These are phyloP conservation scores for Drosophila guanche DNA, from an alignment of 1,140 invertebrate species.

Conservation along the genomic window DNA sequence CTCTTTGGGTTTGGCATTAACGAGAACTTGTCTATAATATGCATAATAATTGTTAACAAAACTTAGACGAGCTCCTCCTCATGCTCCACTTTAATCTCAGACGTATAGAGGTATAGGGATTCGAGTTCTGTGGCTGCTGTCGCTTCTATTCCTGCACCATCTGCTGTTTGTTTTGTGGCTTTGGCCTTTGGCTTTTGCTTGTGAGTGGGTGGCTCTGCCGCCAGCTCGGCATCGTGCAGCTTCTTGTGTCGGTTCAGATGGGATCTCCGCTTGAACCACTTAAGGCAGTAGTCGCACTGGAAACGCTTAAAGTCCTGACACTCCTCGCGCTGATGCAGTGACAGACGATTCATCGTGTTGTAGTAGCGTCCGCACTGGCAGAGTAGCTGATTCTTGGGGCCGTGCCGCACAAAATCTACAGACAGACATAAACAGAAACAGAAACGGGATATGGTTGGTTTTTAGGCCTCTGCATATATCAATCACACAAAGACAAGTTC, in stretches of 20 bases:
- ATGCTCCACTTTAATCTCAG: constrained; percentile 57
- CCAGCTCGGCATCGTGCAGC: constrained; percentile 54
- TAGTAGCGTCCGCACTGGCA: constrained; percentile 75
- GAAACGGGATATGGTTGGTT: constrained; percentile 32
- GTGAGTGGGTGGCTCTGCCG: constrained; percentile 22
- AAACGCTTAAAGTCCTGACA: constrained; percentile 75
- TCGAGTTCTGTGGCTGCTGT: constrained; percentile 29
- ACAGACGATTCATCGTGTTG: constrained; percentile 57
- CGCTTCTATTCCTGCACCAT: neutral
- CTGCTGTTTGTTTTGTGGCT: neutral
- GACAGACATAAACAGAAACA: constrained; percentile 33
- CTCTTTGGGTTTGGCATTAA: constrained; percentile 60
- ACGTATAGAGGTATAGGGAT: constrained; percentile 46
- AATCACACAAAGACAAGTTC: constrained; percentile 20
- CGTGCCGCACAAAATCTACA: constrained; percentile 50
- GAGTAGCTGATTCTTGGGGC: constrained; percentile 64
- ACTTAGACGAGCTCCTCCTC: constrained; percentile 50
- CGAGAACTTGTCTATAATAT: constrained; percentile 65
- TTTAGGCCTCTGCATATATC: constrained; percentile 36
- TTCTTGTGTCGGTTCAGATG: constrained; percentile 70
- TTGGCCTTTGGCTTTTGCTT: constrained; percentile 39
- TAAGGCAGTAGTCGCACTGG: constrained; percentile 65
- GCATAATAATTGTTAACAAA: constrained; percentile 44
- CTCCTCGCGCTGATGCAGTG: constrained; percentile 67
- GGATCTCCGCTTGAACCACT: constrained; percentile 73